These are phyloP conservation scores for Neocrepidodera transversa DNA, from an alignment of 2,888 invertebrate genomes.

Conservation along the genomic window DNA sequence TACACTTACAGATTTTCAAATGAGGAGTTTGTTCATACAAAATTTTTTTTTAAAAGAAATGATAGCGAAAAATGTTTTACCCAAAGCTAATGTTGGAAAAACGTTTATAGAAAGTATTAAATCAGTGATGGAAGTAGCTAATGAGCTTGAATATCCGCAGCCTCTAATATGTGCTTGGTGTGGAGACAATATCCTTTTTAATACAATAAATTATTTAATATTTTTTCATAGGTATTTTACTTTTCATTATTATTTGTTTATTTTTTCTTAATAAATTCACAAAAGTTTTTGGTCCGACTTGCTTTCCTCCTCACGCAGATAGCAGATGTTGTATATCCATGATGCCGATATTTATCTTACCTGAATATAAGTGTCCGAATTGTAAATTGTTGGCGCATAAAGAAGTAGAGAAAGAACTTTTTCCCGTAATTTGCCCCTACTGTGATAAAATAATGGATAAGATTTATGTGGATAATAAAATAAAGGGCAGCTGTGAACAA, in stretches of 20 bases:
- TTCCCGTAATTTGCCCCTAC: slow-evolving; percentile 51
- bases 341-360: slow-evolving; percentile 53
- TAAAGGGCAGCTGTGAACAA: slow-evolving; percentile 6
- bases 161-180: slow-evolving; percentile 52
- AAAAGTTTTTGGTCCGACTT: slow-evolving; percentile 53
- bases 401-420: slow-evolving; percentile 46
- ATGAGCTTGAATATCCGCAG: slow-evolving; percentile 51
- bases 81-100: slow-evolving; percentile 51
- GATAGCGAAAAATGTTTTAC: slow-evolving; percentile 48
- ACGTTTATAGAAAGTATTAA: slow-evolving; percentile 50
- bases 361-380: slow-evolving; percentile 53
- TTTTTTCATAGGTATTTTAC: no score
- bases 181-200: slow-evolving; percentile 55
- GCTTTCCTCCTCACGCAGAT: slow-evolving; percentile 53
- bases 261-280: slow-evolving; percentile 22
- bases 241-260: neutral
- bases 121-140: slow-evolving; percentile 49
- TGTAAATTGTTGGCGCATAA: slow-evolving; percentile 52
- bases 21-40: slow-evolving; percentile 51
- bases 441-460: slow-evolving; percentile 55
- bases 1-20: slow-evolving; percentile 48
- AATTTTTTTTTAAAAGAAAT: slow-evolving; percentile 55
- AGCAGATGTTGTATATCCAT: slow-evolving; percentile 53
- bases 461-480: slow-evolving; percentile 24
- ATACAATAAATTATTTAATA: slow-evolving; percentile 4